These are phyloP conservation scores for Rhyzopertha dominica DNA, from an alignment of 1,140 invertebrate genomes.

Conservation along the genomic window DNA sequence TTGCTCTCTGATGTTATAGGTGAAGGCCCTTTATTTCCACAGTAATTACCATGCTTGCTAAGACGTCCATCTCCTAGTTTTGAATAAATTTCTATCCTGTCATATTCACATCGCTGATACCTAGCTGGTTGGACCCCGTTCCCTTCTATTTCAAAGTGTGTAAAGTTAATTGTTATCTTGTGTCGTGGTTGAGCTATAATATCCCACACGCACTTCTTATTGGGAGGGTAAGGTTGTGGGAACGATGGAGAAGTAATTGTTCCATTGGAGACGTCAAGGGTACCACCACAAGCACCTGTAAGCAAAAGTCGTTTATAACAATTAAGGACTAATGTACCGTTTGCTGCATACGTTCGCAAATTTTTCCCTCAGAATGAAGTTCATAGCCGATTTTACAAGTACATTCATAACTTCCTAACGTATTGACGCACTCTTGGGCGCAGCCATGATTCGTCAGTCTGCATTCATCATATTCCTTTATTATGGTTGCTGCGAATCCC, in stretches of 20 bases:
- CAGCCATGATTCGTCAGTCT: conserved; percentile 79
- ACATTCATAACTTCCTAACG: conserved; percentile 87
- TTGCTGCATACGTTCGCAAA: conserved; percentile 95
- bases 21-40: conserved; percentile 72
- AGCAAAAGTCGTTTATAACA: conserved; percentile 11
- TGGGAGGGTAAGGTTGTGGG: conserved; percentile 84
- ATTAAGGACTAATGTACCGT: no score
- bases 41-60: conserved; percentile 74
- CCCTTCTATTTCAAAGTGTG: conserved; percentile 93
- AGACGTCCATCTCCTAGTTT: conserved; percentile 70
- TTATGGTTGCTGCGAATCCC: conserved; percentile 87
- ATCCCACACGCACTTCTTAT: conserved; percentile 95
- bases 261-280: conserved; percentile 78
- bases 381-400: conserved; percentile 91
- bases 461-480: conserved; percentile 95
- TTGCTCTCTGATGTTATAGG: conserved; percentile 87
- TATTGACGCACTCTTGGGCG: conserved; percentile 92
- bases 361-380: conserved; percentile 90
- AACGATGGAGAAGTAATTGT: conserved; percentile 91
- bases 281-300: conserved; percentile 89
- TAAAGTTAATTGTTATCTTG: conserved; percentile 91
- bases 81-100: conserved; percentile 82
- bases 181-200: conserved; percentile 86
- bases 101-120: conserved; percentile 95
- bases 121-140: conserved; percentile 78